Evolutionary conservation across 2,113 vertebrate genomes (phyloP).

Genomic region (Monopterus albus): DNA sequence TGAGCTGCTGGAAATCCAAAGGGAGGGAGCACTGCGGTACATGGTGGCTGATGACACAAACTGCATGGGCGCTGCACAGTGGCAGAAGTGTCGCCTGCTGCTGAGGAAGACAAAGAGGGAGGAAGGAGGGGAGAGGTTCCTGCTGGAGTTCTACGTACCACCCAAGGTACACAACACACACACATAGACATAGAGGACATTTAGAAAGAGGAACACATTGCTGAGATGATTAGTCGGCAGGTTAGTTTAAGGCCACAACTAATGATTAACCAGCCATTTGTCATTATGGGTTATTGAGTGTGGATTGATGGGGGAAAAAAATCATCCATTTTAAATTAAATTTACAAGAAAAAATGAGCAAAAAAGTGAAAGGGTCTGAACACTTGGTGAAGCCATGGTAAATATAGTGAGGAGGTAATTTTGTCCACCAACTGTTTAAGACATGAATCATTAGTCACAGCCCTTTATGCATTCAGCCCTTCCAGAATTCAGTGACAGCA

Average conservation of each 20-base stretch:
- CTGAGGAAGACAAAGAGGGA: conserved; percentile 87
- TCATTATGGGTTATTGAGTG: too few relatives aligned
- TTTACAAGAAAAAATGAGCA: too few relatives aligned
- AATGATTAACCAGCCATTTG: too few relatives aligned
- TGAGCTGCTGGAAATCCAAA: conserved; percentile 93
- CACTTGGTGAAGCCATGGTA: too few relatives aligned
- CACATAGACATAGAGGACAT: background rate
- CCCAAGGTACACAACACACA: conserved; percentile 88
- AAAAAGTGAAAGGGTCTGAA: too few relatives aligned
- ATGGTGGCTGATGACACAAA: conserved; percentile 95
- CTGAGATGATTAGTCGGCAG: too few relatives aligned
- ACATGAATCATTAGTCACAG: conserved; percentile 1
- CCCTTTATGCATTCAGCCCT: background rate
- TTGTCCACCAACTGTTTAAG: too few relatives aligned
- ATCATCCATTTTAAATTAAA: too few relatives aligned
- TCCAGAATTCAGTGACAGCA: conserved; percentile 1
- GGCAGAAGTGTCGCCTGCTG: conserved; percentile 96
- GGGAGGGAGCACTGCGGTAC: conserved; percentile 93
- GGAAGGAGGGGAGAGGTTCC: conserved; percentile 91
- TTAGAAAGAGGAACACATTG: background rate
- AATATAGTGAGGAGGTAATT: too few relatives aligned
- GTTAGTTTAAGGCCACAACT: too few relatives aligned
- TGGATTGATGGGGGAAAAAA: too few relatives aligned
- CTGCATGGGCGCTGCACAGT: conserved; percentile 89
- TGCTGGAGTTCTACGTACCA: conserved; percentile 96